Evolutionary conservation across 2,113 vertebrate genomes (phyloP), one percentile per base, ranked within the genome.

Genomic region (Gymnocephalus cernua): DNA sequence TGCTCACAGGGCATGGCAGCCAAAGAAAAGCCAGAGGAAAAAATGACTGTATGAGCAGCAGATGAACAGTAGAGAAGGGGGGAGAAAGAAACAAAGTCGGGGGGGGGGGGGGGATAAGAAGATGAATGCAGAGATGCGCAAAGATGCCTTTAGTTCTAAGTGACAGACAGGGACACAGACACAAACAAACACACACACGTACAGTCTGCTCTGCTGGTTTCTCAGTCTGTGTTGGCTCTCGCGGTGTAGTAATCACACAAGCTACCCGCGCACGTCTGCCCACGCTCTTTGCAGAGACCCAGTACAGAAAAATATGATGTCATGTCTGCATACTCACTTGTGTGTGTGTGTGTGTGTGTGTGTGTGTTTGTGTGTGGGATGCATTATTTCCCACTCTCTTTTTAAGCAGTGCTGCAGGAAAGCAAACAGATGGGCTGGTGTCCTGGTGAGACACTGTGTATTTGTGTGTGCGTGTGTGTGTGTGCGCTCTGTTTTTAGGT

Each of bases 1-100:
- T 91, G 87, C 85, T 94, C 92, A 93, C 64, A 70, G 89, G 83
- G 78, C 92, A 92, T 91, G 87, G 77, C 87, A 84, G 77, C 67
- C 79, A 89, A 85, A 91, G 67, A 91, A 90, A 90, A 86, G 82
- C 44, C 59, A 88, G 54, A 64, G 48, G 41, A 6, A 21, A 48
- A 54, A 54, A 78, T 0, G 10, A 74, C 69, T 51, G 41, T 61
- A 53, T 27, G 59, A 86, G 45, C 38, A 71, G 77, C 68, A 48
- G 57, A 89, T 77, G 82, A 89, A 88, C 58, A 71, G 32, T 5
- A 16, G 63, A 61, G 51, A 53, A 51, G 9, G 32, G 41, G 47
- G 29, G 32, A 62, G 48, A 61, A n/a, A 74, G 79, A 64, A 82
- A 79, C 23, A 81, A 58, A 86, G 78, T 76, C 14, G 6, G 61